Conservation (phyloP, 2,113 vertebrate genomes). For the Aix galericulata region DNA sequence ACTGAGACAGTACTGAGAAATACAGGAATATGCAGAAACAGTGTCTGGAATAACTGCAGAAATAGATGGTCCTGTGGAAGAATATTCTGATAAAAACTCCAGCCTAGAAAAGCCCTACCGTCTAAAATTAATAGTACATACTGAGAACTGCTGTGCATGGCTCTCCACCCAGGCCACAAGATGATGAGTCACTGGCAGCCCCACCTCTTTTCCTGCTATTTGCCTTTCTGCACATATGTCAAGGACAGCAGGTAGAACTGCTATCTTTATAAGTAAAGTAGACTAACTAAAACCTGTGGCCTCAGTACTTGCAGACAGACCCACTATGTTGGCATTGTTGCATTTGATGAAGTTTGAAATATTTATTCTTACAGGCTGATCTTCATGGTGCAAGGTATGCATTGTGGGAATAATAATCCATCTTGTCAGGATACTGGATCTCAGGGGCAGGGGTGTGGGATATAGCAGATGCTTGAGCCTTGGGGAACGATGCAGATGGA, state of each 20-base stretch:
- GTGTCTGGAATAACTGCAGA: neutral
- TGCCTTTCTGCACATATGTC: neutral
- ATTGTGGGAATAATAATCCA: neutral
- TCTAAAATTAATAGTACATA: neutral
- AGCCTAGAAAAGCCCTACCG: neutral
- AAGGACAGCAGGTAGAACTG: neutral
- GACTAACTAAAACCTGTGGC: neutral
- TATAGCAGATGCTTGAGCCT: neutral
- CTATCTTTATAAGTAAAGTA: neutral
- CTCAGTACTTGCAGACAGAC: neutral
- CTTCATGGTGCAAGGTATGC: neutral
- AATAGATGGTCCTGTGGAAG: neutral
- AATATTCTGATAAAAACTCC: neutral
- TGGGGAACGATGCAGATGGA: neutral
- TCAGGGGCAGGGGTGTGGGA: neutral
- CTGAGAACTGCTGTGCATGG: neutral
- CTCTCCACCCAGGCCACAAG: neutral
- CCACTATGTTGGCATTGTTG: neutral
- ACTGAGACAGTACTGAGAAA: neutral
- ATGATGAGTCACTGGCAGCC: neutral
- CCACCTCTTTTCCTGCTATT: neutral
- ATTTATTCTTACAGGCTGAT: neutral
- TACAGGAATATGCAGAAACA: neutral
- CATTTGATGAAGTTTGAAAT: neutral
- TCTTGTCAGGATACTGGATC: neutral